Base-by-base conservation (phyloP, 1,140 invertebrate species). In the Steinernema feltiae region DNA sequence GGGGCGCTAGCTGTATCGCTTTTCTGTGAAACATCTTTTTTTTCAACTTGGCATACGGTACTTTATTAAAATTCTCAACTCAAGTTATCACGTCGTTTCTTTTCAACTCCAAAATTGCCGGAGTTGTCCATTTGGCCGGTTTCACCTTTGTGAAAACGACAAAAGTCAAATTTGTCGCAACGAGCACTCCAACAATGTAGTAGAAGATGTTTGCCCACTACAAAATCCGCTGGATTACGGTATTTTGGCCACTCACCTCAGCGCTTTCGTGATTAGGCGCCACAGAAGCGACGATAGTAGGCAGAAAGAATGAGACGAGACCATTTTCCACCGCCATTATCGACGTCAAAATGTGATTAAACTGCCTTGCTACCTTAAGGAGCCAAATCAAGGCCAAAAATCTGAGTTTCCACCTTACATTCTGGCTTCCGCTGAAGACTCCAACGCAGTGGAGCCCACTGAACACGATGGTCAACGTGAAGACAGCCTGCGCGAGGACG, bases 401-500 rank as follows among this genome's bases (percentile, higher is more conserved):
- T 63, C 2, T 27, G 24, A 21, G 7, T 41, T n/a, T n/a, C n/a
- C 35, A 63, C 7, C 15, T 63, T 27, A 63, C 53, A n/a, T 21
- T 63, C 24, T 63, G 53, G 24, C 53, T 63, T n/a, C 15, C 53
- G 24, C 53, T 63, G 24, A 63, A 63, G 24, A 3, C 3, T 27
- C 53, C 53, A 12, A 63, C 53, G 24, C 53, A 63, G 53, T 63
- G 53, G 24, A 63, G 53, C 24, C 53, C 53, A 63, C 24, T 63
- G 53, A 63, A 63, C 7, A 63, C 53, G 15, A 63, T 63, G 53
- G 53, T 63, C 53, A 63, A 21, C 3, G 53, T 63, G 53, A 63
- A 63, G 24, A 63, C 53, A 27, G 53, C 24, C 24, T 63, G 53
- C 3, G 53, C 53, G 7, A 63, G 24, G 53, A 27, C 24, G 3